A percentile compares a stretch with the other conserved stretches of the same genome.
Conservation (phyloP, 2,113 vertebrate species). For the Paracanthobrama guichenoti region DNA sequence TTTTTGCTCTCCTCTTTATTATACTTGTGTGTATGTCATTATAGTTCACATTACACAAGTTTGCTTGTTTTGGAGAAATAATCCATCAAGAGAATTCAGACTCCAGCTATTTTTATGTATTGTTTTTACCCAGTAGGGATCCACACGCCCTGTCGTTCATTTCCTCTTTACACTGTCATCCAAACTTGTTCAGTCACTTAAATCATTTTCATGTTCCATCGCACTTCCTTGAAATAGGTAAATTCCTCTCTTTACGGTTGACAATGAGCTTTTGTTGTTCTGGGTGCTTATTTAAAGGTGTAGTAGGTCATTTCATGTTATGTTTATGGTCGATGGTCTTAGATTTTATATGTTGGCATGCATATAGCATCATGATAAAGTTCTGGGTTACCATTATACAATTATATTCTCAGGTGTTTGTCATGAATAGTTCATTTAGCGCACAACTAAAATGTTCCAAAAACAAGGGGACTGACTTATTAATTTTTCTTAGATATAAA, state of each 20-base stretch:
- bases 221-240: conserved; percentile 12
- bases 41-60: background rate
- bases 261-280: conserved; percentile 4
- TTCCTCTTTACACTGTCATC: background rate
- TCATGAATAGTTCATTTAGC: background rate
- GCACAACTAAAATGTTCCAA: background rate
- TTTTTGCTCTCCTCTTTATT: background rate
- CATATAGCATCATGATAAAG: background rate
- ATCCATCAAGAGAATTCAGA: background rate
- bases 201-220: background rate
- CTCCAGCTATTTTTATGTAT: conserved; percentile 34
- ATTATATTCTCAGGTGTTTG: background rate
- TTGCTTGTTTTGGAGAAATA: conserved; percentile 1
- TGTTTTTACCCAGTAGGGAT: background rate
- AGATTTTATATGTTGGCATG: background rate
- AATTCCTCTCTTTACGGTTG: background rate
- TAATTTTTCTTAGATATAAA: background rate
- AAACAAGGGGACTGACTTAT: background rate
- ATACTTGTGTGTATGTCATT: background rate
- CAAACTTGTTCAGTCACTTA: background rate
- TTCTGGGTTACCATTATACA: background rate
- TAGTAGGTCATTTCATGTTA: background rate
- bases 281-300: background rate
- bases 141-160: background rate
- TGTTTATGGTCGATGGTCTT: background rate